Conservation (phyloP, 2,888 invertebrate genomes). For the Agrenia bidenticulata region DNA sequence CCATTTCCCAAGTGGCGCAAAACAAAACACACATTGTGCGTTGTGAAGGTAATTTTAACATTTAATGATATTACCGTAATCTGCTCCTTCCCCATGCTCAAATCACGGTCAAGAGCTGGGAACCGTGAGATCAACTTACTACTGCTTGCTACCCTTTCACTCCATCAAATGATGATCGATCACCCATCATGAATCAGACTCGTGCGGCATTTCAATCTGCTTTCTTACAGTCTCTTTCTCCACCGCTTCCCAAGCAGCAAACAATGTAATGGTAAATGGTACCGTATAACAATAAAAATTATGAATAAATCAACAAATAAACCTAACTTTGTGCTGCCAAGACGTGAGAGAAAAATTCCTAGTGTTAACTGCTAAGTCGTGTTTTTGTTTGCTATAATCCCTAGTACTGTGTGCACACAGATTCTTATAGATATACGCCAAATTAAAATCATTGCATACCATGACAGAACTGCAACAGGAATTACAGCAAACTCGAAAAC, state of each 20-base stretch:
- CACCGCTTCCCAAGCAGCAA: conserved; percentile 6
- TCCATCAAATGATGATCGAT: not conserved
- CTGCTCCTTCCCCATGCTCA: no score
- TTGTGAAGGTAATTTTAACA: no score
- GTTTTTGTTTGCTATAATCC: not conserved
- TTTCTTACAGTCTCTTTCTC: not conserved
- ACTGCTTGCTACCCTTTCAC: conserved; percentile 3
- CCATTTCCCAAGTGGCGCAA: no score
- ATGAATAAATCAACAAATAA: no score
- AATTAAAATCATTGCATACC: conserved; percentile 30
- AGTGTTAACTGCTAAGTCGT: not conserved
- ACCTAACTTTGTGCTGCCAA: conserved; percentile 2
- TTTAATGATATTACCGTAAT: no score
- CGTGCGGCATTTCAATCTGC: not conserved
- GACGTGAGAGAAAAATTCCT: no score
- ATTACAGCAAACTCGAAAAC: conserved; percentile 37
- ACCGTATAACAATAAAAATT: no score
- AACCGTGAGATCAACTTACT: not conserved
- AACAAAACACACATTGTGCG: no score
- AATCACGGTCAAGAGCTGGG: not conserved
- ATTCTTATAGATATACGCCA: not conserved
- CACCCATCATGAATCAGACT: no score
- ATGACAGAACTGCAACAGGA: conserved; percentile 29
- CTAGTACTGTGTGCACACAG: not conserved
- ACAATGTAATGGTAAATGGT: not conserved